Base-by-base conservation (phyloP, 35 echinoderm and acorn worm genomes). In the Ophiothrix spiculata region DNA sequence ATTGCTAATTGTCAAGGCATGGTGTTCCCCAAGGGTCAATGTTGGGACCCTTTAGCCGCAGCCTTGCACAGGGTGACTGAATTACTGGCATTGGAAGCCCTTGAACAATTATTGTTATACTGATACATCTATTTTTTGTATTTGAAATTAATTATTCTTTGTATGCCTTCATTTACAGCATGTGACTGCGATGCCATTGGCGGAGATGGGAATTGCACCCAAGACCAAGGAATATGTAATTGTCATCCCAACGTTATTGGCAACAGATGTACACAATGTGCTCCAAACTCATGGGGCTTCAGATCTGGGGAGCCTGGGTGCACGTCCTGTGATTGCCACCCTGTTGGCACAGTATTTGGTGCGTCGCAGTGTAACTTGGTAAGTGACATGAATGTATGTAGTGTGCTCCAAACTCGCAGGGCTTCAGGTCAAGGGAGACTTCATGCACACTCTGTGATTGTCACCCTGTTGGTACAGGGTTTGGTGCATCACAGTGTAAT, bases 201-300 rank as follows among this genome's bases (percentile, higher is more conserved):
- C 60, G 86, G 95, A 31, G 84, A 88, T 82, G 95, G 95, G 32
- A 98, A 98, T 86, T 98, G 95, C 76, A 94, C 88, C 25, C 92
- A 90, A 56, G 81, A 88, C 35, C 74, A 54, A 17, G 95, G 95
- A 25, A 34, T 87, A 15, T 98, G 95, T 39, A 49, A 84, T 6
- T 98, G 95, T 54, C 85, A 94, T 33, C 95, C 91, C 1, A 94
- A 98, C 75, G 95, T 98, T 3, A 54, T 87, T 4, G 95, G 95
- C 38, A 73, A 79, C 39, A 85, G 81, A 33, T 98, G 95, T 80
- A 89, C 88, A 13, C 74, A 88, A 77, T 98, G 95, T 79, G 85
- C 88, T 25, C 77, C 86, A 6, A 45, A 88, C 17, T 84, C 84
- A 16, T 98, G 92, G 88, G 95, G 95, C 10, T 94, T 94, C 33